These are phyloP conservation scores for Cryptotis parvus DNA, from an alignment of 2,113 vertebrate species.

Conservation along the genomic window DNA sequence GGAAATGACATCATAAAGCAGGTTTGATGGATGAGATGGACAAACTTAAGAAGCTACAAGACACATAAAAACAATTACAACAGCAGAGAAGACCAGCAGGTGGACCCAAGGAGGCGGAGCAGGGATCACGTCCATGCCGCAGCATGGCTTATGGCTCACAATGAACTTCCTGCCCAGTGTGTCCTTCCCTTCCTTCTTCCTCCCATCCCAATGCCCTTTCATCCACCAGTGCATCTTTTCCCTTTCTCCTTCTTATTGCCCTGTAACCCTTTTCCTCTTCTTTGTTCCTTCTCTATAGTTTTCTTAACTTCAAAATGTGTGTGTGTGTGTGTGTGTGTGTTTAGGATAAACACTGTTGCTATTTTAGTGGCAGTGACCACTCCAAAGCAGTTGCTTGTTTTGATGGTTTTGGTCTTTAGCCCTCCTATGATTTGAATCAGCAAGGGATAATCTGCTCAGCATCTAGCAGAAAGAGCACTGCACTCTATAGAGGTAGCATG, in stretches of 20 bases:
- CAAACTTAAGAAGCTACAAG: not conserved
- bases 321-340: no score
- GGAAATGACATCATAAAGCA: not conserved
- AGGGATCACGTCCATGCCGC: no score
- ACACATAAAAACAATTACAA: not conserved
- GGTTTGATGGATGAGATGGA: not conserved
- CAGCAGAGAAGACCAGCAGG: not conserved
- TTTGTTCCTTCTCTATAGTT: not conserved
- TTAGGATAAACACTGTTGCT: not conserved
- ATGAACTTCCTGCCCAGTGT: accelerated
- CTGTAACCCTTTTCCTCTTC: not conserved
- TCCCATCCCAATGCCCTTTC: not conserved
- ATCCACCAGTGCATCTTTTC: no score
- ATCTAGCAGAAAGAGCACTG: not conserved
- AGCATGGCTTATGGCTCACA: not conserved
- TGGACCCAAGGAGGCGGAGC: accelerated
- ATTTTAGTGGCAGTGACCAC: not conserved
- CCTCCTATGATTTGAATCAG: not conserved
- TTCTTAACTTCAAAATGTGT: not conserved
- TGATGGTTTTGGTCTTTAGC: not conserved
- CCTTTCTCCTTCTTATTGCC: not conserved
- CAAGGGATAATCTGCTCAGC: not conserved
- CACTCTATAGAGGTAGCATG: not conserved
- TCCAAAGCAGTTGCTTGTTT: not conserved
- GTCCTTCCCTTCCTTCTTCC: not conserved